Evolutionary conservation across 2,888 invertebrate species (phyloP), one percentile per base, ranked within the genome.

Genomic region (Tineola bisselliella): DNA sequence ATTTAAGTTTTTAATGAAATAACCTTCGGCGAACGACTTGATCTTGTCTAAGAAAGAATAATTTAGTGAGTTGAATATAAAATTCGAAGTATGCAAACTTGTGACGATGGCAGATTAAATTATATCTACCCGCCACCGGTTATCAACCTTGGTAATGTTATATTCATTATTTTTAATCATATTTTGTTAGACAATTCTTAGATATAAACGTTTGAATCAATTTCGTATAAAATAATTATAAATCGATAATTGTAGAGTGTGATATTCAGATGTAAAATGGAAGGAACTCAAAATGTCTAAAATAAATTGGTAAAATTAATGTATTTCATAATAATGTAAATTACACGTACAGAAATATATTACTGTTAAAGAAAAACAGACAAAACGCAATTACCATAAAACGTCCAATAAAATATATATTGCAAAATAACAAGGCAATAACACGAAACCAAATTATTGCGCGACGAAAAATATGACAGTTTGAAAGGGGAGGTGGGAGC

Each of bases 1-100:
- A 72, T 75, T 74, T 75, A 79, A 81, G 77, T 81, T 80, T 81
- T 79, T 76, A 79, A 81, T 81, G 77, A 80, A 81, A 81, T 77
- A 79, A 75, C 73, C 75, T 76, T 76, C 70, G 72, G 69, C 70
- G 64, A 65, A 75, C 60, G 31, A 48, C 71, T 74, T 76, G 72
- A 77, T 77, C 74, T 74, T 65, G 64, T 62, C 62, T 60, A 38
- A 11, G 62, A 65, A 65, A 65, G 65, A 65, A 65, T 65, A 65
- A 64, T 65, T 65, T 64, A 64, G 62, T 63, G 60, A 63, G 44
- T 52, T 60, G 58, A 11, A 59, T 61, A 60, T 61, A 63, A 63
- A 62, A 63, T 65, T 63, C 64, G 67, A 72, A 65, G 65, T 64
- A 64, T 65, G 66, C 61, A 65, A 66, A 61, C 57, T 65, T 65